Conservation (phyloP, 2,113 vertebrate species). For the Ceuthmochares aereus region DNA sequence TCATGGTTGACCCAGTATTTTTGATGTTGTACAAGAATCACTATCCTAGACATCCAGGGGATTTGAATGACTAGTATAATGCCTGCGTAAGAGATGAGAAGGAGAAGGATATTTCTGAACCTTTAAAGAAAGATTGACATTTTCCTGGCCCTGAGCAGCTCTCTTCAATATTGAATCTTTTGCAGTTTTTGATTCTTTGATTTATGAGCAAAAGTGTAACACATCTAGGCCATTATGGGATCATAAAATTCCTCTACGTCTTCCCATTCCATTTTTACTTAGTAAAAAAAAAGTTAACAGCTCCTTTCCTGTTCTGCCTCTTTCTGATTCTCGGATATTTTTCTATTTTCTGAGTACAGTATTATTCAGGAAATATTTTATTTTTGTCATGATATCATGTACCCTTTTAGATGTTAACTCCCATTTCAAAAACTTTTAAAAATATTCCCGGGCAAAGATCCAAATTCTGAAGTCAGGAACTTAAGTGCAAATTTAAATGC, state of each 20-base stretch:
- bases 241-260: constrained; percentile 60
- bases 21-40: constrained; percentile 59
- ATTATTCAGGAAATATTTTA: neutral
- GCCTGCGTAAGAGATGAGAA: constrained; percentile 71
- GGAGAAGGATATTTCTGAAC: constrained; percentile 70
- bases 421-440: neutral
- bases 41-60: constrained; percentile 65
- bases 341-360: neutral
- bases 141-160: constrained; percentile 70
- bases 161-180: constrained; percentile 70
- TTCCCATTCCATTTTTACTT: constrained; percentile 65
- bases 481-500: neutral
- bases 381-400: neutral
- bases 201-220: constrained; percentile 70
- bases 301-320: constrained; percentile 9
- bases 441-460: neutral
- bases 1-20: constrained; percentile 68
- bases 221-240: constrained; percentile 66
- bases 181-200: constrained; percentile 70
- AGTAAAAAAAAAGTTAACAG: neutral
- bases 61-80: constrained; percentile 74
- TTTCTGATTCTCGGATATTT: neutral
- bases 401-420: neutral
- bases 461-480: neutral
- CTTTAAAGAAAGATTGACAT: constrained; percentile 75